These are phyloP conservation scores for Toxotes jaculatrix DNA, from an alignment of 2,113 vertebrate species.

Conservation along the genomic window DNA sequence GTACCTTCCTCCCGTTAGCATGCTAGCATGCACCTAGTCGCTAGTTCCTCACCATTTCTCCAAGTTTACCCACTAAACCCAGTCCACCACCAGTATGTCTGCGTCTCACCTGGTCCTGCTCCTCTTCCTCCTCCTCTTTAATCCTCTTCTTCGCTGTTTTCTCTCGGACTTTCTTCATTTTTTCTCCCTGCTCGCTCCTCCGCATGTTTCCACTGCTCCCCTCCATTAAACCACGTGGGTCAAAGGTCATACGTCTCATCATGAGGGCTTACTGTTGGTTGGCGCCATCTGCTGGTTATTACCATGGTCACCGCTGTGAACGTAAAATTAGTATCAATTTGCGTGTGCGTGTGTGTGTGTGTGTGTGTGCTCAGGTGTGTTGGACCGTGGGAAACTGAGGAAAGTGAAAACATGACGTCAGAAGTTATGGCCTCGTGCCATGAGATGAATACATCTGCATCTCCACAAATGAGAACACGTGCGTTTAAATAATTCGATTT, in stretches of 20 bases:
- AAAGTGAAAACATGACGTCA: no score
- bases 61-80: neutral
- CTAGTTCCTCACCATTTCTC: neutral
- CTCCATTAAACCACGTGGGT: constrained; percentile 73
- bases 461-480: no score
- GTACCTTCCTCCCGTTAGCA: constrained; percentile 21
- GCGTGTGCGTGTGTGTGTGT: no score
- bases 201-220: constrained; percentile 32
- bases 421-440: no score
- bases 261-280: neutral
- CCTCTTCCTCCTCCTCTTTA: constrained; percentile 55
- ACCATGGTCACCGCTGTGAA: neutral
- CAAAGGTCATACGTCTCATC: constrained; percentile 10
- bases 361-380: no score
- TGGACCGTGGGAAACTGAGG: no score
- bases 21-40: constrained; percentile 48
- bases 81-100: neutral
- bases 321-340: no score
- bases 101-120: constrained; percentile 38
- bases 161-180: constrained; percentile 57
- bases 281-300: neutral
- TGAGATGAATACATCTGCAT: no score
- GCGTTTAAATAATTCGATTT: no score
- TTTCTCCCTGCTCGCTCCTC: neutral
- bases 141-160: constrained; percentile 66